Conservation (phyloP, 2,113 vertebrate genomes). For the Suncus etruscus region DNA sequence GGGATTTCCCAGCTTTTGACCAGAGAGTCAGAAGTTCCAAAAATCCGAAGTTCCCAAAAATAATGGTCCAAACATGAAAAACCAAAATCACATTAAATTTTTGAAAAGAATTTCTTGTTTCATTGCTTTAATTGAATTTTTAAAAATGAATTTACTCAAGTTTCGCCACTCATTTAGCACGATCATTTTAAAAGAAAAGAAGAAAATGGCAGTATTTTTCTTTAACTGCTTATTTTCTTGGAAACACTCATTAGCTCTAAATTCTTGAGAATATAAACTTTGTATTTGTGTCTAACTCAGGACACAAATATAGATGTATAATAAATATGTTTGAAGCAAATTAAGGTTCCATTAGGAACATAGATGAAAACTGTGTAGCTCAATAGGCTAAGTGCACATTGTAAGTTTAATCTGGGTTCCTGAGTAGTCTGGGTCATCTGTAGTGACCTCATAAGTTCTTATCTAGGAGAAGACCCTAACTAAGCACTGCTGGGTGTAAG, state of each 20-base stretch:
- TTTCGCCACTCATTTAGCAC: slow-evolving; percentile 19
- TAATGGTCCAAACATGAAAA: too few relatives aligned
- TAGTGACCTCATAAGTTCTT: too few relatives aligned
- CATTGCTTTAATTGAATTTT: slow-evolving; percentile 23
- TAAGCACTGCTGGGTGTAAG: too few relatives aligned
- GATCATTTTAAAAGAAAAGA: slow-evolving; percentile 36
- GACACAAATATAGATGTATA: background rate
- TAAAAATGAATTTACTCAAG: slow-evolving; percentile 51
- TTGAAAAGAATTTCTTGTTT: background rate
- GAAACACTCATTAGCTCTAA: slow-evolving; percentile 43
- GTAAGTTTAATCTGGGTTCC: too few relatives aligned
- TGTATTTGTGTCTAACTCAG: background rate
- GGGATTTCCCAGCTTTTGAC: too few relatives aligned
- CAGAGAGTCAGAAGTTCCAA: too few relatives aligned
- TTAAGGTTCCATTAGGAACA: background rate
- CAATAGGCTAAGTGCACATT: too few relatives aligned
- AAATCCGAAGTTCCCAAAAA: too few relatives aligned
- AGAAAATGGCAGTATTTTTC: slow-evolving; percentile 42
- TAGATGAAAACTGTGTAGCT: too few relatives aligned
- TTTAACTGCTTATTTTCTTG: slow-evolving; percentile 50
- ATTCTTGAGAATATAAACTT: slow-evolving; percentile 8
- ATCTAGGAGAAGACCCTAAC: too few relatives aligned
- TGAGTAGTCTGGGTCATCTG: too few relatives aligned
- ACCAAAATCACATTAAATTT: too few relatives aligned
- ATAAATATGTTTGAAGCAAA: background rate